Evolutionary conservation across 2,888 invertebrate species (phyloP), one percentile per base, ranked within the genome.

Genomic region (Meghimatium bilineatum): DNA sequence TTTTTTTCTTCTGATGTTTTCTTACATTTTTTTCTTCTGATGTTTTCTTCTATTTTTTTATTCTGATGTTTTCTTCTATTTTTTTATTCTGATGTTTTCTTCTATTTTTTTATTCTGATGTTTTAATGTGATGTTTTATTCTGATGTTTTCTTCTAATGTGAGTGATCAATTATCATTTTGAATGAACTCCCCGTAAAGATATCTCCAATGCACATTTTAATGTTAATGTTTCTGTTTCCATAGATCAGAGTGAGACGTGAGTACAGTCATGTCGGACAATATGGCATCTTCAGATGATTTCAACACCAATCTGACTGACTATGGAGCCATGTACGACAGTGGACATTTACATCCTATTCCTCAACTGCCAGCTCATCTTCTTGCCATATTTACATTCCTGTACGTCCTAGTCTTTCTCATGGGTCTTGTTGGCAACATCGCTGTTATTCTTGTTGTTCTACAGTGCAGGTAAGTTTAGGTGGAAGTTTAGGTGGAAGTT

Each of bases 381-480:
- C 56, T 56, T 8, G 36, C 56, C 20, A 32, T 26, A 26, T 29
- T 52, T 20, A 74, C 72, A 20, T 17, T 29, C n/a, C 29, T 74
- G 49, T 74, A 74, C 20, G 72, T 74, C 49, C 36, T 74, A 12
- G 34, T 74, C 17, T 49, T 74, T 12, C 29, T 74, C 0, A 14
- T 74, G 14, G 72, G 72, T 2, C 29, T 74, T 8, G 20, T 49
- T 1, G 72, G 72, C 1, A 74, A 74, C 49, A 29, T 49, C 8
- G 72, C 72, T 49, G 72, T 74, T 12, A 74, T 74, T 3, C 5
- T 44, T 8, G 72, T 74, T 10, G 72, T 74, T 0, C 26, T 74
- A n/a, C 44, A 49, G 72, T 74, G 72, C 72, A 74, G 72, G 72
- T 74, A 29, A 49, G 72, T 44, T 12, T 49, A 36, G 2, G 44